Evolutionary conservation across 2,113 vertebrate species (phyloP).

Genomic region (Chitala chitala): DNA sequence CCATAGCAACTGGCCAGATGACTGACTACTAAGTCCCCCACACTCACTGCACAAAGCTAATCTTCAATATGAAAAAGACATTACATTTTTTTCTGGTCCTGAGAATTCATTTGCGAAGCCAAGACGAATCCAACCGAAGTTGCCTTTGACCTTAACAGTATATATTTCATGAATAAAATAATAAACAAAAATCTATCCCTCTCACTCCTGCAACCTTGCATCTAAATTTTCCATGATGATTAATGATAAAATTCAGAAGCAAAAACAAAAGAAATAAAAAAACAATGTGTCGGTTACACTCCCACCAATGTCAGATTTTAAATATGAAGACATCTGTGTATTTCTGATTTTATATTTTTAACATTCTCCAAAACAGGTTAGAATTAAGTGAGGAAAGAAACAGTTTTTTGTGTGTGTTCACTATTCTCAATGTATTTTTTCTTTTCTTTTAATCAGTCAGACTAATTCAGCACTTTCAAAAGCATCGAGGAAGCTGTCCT

Average conservation of each 20-base stretch:
- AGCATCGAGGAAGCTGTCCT: not conserved
- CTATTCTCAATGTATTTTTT: conserved; percentile 10
- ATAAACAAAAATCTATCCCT: conserved; percentile 1
- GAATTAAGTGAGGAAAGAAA: not conserved
- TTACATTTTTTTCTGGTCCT: not conserved
- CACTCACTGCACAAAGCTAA: not conserved
- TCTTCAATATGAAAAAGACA: not conserved
- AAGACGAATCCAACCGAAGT: not conserved
- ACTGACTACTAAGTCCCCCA: too few relatives aligned
- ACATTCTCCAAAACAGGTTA: not conserved
- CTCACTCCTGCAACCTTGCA: not conserved
- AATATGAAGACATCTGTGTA: not conserved
- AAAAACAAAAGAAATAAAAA: not conserved
- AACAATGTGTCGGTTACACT: not conserved
- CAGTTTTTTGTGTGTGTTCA: too few relatives aligned
- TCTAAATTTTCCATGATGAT: not conserved
- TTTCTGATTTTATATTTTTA: not conserved
- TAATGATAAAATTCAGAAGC: not conserved
- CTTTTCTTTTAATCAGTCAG: not conserved
- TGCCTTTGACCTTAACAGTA: conserved; percentile 1
- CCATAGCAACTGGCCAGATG: not conserved
- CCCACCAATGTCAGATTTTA: not conserved
- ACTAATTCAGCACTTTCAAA: not conserved
- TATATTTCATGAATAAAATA: conserved; percentile 9
- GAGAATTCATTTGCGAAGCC: not conserved